Percentiles rank a stretch among this genome's conserved stretches.
Evolutionary conservation across 2,113 vertebrate genomes (phyloP).

Genomic region (Coryphaenoides rupestris): DNA sequence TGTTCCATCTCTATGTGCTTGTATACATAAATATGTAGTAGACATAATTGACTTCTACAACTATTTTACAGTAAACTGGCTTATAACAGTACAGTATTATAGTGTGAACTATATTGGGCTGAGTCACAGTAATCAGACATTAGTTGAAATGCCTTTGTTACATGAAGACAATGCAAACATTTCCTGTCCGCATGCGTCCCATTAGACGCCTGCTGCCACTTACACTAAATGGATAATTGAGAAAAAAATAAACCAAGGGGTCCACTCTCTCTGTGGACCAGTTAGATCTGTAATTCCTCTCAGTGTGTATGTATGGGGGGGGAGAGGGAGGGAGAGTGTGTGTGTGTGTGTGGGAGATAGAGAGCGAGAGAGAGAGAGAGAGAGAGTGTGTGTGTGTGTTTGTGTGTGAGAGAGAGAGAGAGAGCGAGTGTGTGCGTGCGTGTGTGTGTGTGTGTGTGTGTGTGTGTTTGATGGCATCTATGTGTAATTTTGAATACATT

Average conservation of each 20-base stretch:
- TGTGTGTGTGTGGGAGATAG: accelerated
- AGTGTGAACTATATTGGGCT: background rate
- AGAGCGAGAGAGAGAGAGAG: constrained; percentile 3
- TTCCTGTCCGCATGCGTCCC: constrained; percentile 67
- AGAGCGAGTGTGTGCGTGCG: background rate
- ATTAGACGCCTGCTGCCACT: constrained; percentile 68
- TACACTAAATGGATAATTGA: constrained; percentile 72
- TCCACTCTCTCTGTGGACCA: constrained; percentile 41
- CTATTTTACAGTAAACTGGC: background rate
- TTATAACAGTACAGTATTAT: background rate
- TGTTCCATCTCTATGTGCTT: background rate
- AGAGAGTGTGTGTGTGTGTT: background rate
- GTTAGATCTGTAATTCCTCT: constrained; percentile 32
- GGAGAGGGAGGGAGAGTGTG: constrained; percentile 15
- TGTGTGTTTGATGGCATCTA: constrained; percentile 6
- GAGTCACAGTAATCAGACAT: constrained; percentile 48
- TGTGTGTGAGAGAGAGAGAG: constrained; percentile 9
- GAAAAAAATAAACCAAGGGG: constrained; percentile 71
- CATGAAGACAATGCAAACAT: constrained; percentile 56
- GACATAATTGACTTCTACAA: background rate
- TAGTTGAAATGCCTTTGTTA: constrained; percentile 60
- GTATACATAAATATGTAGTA: too few relatives aligned
- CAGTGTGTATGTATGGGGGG: background rate
- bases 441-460: background rate
- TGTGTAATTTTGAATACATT: background rate